Evolutionary conservation across 2,888 invertebrate genomes (phyloP), one percentile per base, ranked within the genome.

Genomic region (Dicranocentrus wangi): DNA sequence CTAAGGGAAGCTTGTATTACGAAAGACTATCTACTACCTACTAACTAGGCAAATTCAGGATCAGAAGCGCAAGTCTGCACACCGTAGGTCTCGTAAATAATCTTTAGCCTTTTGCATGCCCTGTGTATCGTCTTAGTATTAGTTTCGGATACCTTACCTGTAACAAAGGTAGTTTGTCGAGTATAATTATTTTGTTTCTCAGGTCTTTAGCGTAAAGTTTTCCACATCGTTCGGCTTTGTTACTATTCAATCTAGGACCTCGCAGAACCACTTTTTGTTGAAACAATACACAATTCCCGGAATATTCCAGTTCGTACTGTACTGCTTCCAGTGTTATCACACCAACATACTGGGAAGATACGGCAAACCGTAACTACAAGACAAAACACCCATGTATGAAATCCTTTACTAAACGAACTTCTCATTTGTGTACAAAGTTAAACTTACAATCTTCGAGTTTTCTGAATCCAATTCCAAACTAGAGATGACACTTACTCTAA

Each of bases 121-220:
- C n/a, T n/a, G n/a, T n/a, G n/a, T n/a, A n/a, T n/a, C n/a, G n/a
- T n/a, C n/a, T n/a, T n/a, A n/a, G n/a, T n/a, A n/a, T n/a, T n/a
- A n/a, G n/a, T n/a, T n/a, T n/a, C n/a, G n/a, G n/a, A n/a, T n/a
- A n/a, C n/a, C n/a, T 88, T 89, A 94, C 94, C 91, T 95, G 93
- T 87, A 97, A 90, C 87, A 94, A 93, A 0, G 97, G 96, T 82
- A 95, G 93, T 84, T 93, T 92, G 15, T 94, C 93, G 60, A 94
- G 92, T 68, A 97, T 91, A 83, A 91, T 92, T 75, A 96, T 92
- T 85, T 93, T 91, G 70, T 97, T 90, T 83, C 94, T 91, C 85
- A 92, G 92, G 88, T 95, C 94, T 17, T 89, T 89, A 8, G 90
- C 91, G 85, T 92, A 91, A 78, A 90, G 87, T 76, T 90, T 89